phyloP scores from a whole-genome alignment of 2,113 vertebrate genomes.

The Coreoperca whiteheadi region DNA sequence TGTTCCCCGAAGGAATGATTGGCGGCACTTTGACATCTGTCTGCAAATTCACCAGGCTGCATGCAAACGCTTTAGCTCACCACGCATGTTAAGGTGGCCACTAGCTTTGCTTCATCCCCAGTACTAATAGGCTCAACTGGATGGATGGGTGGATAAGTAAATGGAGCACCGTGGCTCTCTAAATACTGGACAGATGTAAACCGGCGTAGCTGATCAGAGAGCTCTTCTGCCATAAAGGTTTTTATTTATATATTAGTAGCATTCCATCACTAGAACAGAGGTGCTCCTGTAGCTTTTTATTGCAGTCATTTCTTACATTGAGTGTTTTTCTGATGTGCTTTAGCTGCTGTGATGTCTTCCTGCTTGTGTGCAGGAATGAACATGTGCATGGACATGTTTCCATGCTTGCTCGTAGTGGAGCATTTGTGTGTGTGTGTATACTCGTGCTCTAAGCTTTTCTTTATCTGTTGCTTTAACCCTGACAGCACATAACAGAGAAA shows the following conservation, averaged over 20 bases:
- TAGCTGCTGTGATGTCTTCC: background rate
- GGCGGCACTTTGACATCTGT: background rate
- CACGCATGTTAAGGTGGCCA: background rate
- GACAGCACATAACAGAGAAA: slow-evolving; percentile 84
- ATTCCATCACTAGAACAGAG: background rate
- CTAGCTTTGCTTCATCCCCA: slow-evolving; percentile 4
- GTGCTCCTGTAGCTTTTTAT: background rate
- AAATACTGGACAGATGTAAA: background rate
- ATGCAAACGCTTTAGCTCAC: slow-evolving; percentile 8
- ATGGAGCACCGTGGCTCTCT: background rate
- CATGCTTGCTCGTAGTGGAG: background rate
- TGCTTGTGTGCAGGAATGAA: slow-evolving; percentile 4
- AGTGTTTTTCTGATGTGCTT: background rate
- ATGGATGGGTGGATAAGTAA: slow-evolving; percentile 11
- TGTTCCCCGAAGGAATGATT: background rate
- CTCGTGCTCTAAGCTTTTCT: slow-evolving; percentile 47
- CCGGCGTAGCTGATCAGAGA: background rate
- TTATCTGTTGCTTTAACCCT: slow-evolving; percentile 65
- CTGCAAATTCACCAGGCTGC: background rate
- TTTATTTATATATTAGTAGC: background rate
- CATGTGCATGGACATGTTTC: slow-evolving; percentile 1
- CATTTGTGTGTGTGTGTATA: background rate
- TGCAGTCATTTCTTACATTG: background rate
- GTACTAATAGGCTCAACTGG: slow-evolving; percentile 4
- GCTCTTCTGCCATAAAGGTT: background rate